Conservation (phyloP, 2,113 vertebrate species). For the Grallaria varia region DNA sequence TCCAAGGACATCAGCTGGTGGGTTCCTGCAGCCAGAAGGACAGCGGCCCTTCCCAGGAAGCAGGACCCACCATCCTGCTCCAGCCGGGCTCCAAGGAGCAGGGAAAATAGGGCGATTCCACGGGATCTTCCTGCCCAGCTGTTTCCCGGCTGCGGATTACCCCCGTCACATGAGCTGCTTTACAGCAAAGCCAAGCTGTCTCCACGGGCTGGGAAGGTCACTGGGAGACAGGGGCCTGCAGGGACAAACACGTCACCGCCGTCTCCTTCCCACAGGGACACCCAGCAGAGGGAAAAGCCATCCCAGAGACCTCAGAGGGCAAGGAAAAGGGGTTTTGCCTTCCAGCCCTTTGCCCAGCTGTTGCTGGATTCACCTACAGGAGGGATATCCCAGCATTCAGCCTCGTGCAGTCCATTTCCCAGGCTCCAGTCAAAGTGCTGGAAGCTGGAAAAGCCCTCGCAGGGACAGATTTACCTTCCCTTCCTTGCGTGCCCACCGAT, state of each 20-base stretch:
- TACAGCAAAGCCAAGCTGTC: conserved; percentile 81
- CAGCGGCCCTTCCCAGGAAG: background rate
- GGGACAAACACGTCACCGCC: background rate
- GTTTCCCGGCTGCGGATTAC: conserved; percentile 76
- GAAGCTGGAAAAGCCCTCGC: background rate
- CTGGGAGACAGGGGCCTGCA: conserved; percentile 39
- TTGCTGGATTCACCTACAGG: background rate
- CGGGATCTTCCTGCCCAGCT: conserved; percentile 66
- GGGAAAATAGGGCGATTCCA: conserved; percentile 80
- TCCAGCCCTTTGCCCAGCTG: background rate
- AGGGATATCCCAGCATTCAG: background rate
- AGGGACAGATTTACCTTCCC: background rate
- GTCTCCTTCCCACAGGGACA: background rate
- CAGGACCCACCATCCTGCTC: background rate
- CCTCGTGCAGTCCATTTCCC: rapidly evolving
- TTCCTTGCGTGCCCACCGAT: background rate
- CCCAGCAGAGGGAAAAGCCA: rapidly evolving
- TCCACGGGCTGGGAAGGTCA: conserved; percentile 76
- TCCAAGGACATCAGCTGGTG: background rate
- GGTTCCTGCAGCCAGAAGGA: background rate
- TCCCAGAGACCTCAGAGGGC: rapidly evolving
- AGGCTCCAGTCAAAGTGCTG: background rate
- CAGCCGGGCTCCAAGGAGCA: conserved; percentile 13
- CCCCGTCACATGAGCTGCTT: conserved; percentile 78
- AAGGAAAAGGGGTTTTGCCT: background rate